Percentiles rank a stretch among this genome's conserved stretches.
Conservation (phyloP, 2,888 invertebrate genomes). For the Stomorhina lunata region DNA sequence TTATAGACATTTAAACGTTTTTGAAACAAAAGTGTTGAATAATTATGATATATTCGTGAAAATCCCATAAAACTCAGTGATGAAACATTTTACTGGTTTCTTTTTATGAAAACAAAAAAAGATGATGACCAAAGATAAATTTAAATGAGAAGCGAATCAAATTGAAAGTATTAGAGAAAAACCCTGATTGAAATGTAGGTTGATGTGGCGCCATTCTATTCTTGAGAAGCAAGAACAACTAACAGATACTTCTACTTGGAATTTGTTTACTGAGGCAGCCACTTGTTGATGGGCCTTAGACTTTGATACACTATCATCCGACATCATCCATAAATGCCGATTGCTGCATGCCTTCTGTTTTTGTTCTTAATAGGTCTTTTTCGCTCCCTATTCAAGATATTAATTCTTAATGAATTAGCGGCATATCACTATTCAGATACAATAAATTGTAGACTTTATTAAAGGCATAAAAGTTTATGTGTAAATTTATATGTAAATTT, state of each 20-base stretch:
- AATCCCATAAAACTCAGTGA: not conserved
- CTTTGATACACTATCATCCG: no score
- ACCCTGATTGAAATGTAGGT: constrained; percentile 60
- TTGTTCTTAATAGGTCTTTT: no score
- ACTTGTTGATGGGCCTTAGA: constrained; percentile 48
- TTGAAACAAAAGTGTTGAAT: constrained; percentile 36
- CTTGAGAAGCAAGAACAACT: no score
- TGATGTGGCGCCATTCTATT: constrained; percentile 62
- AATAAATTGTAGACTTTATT: no score
- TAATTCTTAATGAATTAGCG: no score
- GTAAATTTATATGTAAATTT: no score
- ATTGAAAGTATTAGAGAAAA: constrained; percentile 38
- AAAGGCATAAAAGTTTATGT: no score
- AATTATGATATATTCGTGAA: constrained; percentile 40
- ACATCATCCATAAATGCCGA: not conserved
- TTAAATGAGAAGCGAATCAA: constrained; percentile 4
- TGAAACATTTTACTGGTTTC: not conserved
- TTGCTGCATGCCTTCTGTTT: no score
- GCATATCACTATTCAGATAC: no score
- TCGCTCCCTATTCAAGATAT: no score
- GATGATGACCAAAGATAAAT: no score
- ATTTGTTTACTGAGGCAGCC: not conserved
- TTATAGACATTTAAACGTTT: not conserved
- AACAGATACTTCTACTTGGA: no score
- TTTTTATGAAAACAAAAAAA: not conserved